A percentile compares a stretch with the other conserved stretches of the same genome.
Evolutionary conservation across 2,797 vertebrate species (phyloP).

Genomic region (Tragelaphus oryx): DNA sequence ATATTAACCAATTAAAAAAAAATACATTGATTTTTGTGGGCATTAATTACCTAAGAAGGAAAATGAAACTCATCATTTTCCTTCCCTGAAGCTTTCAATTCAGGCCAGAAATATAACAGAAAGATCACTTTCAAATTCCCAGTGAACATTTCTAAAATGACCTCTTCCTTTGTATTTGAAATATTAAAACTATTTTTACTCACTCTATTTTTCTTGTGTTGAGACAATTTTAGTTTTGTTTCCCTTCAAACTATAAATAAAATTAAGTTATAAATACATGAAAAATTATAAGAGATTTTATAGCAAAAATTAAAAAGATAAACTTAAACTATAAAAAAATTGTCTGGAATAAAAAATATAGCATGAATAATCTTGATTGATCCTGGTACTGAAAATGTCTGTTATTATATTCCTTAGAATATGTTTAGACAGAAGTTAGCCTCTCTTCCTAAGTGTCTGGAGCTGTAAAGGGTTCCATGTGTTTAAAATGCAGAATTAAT

Average conservation of each 20-base stretch:
- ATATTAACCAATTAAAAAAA: background rate
- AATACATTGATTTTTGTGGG: background rate
- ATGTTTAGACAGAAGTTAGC: constrained; percentile 54
- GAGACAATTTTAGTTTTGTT: background rate
- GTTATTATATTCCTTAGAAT: constrained; percentile 47
- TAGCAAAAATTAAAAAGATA: background rate
- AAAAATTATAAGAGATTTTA: background rate
- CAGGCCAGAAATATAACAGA: background rate
- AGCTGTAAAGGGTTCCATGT: constrained; percentile 63
- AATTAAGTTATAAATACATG: background rate
- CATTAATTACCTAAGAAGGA: background rate
- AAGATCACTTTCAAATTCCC: background rate
- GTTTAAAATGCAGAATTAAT: constrained; percentile 68
- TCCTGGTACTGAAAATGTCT: constrained; percentile 53
- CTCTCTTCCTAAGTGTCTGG: constrained; percentile 53
- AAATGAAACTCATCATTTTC: background rate
- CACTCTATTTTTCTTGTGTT: background rate
- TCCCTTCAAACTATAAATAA: constrained; percentile 36
- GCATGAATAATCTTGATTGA: constrained; percentile 26
- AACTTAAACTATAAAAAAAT: background rate
- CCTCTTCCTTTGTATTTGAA: background rate
- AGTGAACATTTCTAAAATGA: background rate
- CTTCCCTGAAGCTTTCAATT: background rate
- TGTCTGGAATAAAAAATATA: background rate
- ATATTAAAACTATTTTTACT: background rate